phyloP scores from a whole-genome alignment of 2,797 vertebrate genomes.

The Craterocephalus amniculus region DNA sequence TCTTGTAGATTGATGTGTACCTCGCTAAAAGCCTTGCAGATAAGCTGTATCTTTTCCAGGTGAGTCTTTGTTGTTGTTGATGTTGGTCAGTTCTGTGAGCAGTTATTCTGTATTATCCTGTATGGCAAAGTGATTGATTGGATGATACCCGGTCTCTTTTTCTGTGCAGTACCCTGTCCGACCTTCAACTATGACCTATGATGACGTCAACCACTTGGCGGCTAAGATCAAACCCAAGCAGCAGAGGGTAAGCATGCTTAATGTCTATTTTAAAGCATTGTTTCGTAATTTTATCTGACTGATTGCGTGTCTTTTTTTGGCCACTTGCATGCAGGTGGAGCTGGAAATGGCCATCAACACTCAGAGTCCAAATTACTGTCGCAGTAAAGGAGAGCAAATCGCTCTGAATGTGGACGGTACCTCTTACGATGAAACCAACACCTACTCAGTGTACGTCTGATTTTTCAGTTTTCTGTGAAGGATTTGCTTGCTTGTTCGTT shows the following conservation, averaged over 20 bases:
- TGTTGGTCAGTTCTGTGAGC: neutral
- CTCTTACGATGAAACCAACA: conserved; percentile 88
- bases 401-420: conserved; percentile 96
- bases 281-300: neutral
- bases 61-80: conserved; percentile 62
- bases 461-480: neutral
- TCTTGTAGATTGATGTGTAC: conserved; percentile 92
- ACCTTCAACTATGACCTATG: conserved; percentile 92
- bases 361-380: conserved; percentile 94
- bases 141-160: conserved; percentile 1
- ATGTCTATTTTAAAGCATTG: neutral
- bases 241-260: conserved; percentile 85
- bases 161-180: conserved; percentile 92
- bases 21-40: conserved; percentile 96
- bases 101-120: neutral
- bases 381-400: conserved; percentile 98
- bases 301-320: neutral
- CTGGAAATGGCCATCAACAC: conserved; percentile 94
- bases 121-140: neutral
- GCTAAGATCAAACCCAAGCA: conserved; percentile 98
- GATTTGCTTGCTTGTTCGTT: neutral
- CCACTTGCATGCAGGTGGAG: conserved; percentile 85
- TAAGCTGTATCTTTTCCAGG: conserved; percentile 98
- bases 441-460: conserved; percentile 89
- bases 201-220: conserved; percentile 89